Percentiles rank a stretch among this genome's conserved stretches.
phyloP scores from a whole-genome alignment of 2,888 invertebrate genomes.

The Ectemnius cavifrons region DNA sequence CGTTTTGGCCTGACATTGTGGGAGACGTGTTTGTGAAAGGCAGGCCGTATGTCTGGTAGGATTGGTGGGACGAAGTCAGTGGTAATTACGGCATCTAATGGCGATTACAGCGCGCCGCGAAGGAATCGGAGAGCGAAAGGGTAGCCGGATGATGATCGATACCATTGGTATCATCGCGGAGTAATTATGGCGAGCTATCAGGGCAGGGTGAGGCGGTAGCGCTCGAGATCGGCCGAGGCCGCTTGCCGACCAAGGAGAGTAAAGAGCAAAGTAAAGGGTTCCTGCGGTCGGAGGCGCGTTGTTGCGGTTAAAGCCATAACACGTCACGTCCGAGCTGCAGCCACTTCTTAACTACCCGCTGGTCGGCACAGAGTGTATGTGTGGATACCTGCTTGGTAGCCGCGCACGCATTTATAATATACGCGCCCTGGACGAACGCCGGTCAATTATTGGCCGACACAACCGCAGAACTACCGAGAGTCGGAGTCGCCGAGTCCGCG shows the following conservation, averaged over 20 bases:
- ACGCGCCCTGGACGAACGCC: slow-evolving; percentile 63
- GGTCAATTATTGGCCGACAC: slow-evolving; percentile 70
- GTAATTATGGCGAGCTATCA: slow-evolving; percentile 66
- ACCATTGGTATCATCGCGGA: slow-evolving; percentile 65
- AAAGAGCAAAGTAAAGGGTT: slow-evolving; percentile 71
- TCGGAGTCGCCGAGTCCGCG: slow-evolving; percentile 35
- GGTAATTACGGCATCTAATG: slow-evolving; percentile 60
- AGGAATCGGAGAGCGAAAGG: slow-evolving; percentile 51
- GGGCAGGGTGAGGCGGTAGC: slow-evolving; percentile 8
- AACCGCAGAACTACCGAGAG: slow-evolving; percentile 64
- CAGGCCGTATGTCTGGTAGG: slow-evolving; percentile 2
- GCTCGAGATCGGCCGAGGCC: slow-evolving; percentile 22
- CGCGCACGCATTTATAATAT: slow-evolving; percentile 70
- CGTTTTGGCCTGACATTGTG: too few species aligned
- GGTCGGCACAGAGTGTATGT: slow-evolving; percentile 21
- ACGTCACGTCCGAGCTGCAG: slow-evolving; percentile 70
- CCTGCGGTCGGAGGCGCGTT: slow-evolving; percentile 74
- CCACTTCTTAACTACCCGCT: slow-evolving; percentile 72
- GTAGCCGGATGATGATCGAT: slow-evolving; percentile 65
- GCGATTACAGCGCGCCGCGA: slow-evolving; percentile 47
- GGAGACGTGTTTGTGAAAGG: not conserved
- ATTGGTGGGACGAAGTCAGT: slow-evolving; percentile 35
- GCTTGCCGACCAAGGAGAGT: slow-evolving; percentile 42
- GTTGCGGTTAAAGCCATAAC: slow-evolving; percentile 75
- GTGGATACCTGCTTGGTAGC: slow-evolving; percentile 61